These are phyloP conservation scores for Notarius quadriscutis DNA, from an alignment of 2,113 vertebrate genomes.

Conservation along the genomic window DNA sequence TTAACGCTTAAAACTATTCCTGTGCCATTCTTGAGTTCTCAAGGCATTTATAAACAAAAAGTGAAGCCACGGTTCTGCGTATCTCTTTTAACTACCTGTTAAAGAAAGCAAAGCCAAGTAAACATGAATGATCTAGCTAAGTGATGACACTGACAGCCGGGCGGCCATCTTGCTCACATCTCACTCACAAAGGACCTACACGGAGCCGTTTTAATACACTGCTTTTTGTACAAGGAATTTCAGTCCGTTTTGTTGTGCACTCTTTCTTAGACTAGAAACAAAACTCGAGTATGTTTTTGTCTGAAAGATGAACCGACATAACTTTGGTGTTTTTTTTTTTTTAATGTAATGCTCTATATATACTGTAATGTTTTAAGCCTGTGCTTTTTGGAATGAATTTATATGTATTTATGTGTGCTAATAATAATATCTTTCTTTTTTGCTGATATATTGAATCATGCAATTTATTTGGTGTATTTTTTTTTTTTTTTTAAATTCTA, in stretches of 20 bases:
- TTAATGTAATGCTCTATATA: neutral
- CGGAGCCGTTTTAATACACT: neutral
- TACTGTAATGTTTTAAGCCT: too few relatives aligned
- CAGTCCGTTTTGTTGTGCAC: constrained; percentile 63
- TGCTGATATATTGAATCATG: neutral
- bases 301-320: constrained; percentile 18
- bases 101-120: constrained; percentile 3
- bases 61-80: too few relatives aligned
- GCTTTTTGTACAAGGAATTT: constrained; percentile 52
- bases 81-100: too few relatives aligned
- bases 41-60: too few relatives aligned
- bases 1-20: too few relatives aligned
- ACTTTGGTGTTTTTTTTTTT: neutral
- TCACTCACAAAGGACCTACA: neutral
- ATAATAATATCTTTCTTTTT: neutral
- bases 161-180: neutral
- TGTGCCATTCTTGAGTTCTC: too few relatives aligned
- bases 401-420: neutral
- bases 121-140: neutral
- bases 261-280: constrained; percentile 68
- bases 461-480: neutral
- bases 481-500: neutral
- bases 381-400: neutral
- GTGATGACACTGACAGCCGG: neutral
- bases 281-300: constrained; percentile 64